A percentile compares a stretch with the other conserved stretches of the same genome.
phyloP scores from a whole-genome alignment of 2,888 invertebrate species.

The Lumbricus terrestris region DNA sequence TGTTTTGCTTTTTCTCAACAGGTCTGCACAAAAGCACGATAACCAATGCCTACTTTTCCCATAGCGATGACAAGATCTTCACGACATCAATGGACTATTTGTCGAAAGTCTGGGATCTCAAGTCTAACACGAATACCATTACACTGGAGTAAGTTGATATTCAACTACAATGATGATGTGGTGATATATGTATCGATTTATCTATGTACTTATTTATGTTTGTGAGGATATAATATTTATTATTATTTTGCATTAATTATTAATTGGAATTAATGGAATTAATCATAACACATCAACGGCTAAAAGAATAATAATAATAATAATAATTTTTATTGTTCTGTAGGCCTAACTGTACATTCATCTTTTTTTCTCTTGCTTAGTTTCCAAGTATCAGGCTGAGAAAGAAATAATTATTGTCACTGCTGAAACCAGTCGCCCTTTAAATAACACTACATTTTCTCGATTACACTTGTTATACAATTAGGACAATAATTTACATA shows the following conservation, averaged over 20 bases:
- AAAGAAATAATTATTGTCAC: too few relatives aligned
- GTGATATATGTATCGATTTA: neutral
- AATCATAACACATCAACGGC: too few relatives aligned
- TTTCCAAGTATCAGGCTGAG: too few relatives aligned
- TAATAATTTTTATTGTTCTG: too few relatives aligned
- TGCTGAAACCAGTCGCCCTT: too few relatives aligned
- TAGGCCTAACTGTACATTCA: too few relatives aligned
- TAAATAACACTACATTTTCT: too few relatives aligned
- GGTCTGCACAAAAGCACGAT: slow-evolving; percentile 53
- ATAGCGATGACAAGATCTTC: slow-evolving; percentile 51
- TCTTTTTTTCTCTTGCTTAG: too few relatives aligned
- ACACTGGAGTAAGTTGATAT: slow-evolving; percentile 45
- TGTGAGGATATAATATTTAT: neutral
- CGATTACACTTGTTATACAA: too few relatives aligned
- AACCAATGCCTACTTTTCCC: slow-evolving; percentile 52
- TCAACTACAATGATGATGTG: neutral
- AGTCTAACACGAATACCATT: slow-evolving; percentile 49
- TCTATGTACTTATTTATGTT: neutral
- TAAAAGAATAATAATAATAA: too few relatives aligned
- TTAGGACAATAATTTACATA: too few relatives aligned
- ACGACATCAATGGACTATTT: slow-evolving; percentile 58
- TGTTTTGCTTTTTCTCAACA: slow-evolving; percentile 31
- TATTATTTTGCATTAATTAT: neutral
- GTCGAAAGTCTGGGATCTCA: slow-evolving; percentile 55
- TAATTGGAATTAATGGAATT: neutral